Evolutionary conservation across 2,888 invertebrate genomes (phyloP), one percentile per base, ranked within the genome.

Genomic region (Chloroclysta siterata): DNA sequence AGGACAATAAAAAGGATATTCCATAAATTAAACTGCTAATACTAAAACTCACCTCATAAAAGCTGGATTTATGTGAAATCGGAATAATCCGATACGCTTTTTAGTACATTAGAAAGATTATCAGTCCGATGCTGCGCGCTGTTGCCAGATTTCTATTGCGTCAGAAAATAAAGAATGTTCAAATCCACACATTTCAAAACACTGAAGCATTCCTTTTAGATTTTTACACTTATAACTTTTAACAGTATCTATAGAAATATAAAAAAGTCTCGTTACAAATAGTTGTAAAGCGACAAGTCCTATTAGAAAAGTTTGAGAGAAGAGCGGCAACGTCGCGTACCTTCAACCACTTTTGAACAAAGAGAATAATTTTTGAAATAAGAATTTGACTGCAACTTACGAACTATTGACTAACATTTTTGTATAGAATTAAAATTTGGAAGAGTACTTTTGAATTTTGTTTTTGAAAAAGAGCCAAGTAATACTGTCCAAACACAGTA

Each of bases 121-220:
- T 91, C 85, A 92, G 73, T 87, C 85, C 72, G 82, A 88, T 74
- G 85, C 83, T 75, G 81, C 73, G 89, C 90, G 85, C 82, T 89
- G 92, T 91, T 92, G 92, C 90, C 92, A 90, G 86, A 84, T 87
- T 77, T 90, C 79, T 86, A 87, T 93, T 92, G 92, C 92, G 87
- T 93, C 92, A 93, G 93, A 91, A 77, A 89, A 69, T 84, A 78
- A 77, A 81, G 76, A 87, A 73, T 82, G 87, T 88, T 90, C 89
- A 85, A 82, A 84, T 74, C 75, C 79, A 87, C 81, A 85, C 91
- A 91, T 91, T 88, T 90, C 91, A 88, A 81, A 72, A 81, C 82
- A 85, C 81, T 82, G 78, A 70, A 82, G 75, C 89, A 89, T 89
- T 79, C 87, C 85, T 88, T 83, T 73, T 62, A 64, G 51, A 71